phyloP scores from a whole-genome alignment of 2,888 invertebrate genomes.

The Pegoplata infirma region DNA sequence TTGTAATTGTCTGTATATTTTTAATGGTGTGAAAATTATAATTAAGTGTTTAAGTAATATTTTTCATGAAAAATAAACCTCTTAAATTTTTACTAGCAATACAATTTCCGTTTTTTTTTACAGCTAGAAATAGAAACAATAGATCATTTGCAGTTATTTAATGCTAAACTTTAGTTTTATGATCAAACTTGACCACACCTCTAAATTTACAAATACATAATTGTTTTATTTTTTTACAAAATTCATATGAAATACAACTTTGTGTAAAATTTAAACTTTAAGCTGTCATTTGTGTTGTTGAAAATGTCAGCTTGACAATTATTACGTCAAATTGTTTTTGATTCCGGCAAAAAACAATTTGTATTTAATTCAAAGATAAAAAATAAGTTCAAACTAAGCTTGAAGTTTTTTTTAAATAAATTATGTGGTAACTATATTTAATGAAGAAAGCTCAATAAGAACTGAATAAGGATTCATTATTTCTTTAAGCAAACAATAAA shows the following conservation, averaged over 20 bases:
- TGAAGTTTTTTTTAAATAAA: no score
- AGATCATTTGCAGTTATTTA: conserved; percentile 28
- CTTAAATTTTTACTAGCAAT: neutral
- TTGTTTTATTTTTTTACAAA: conserved; percentile 31
- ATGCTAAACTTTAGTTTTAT: conserved; percentile 23
- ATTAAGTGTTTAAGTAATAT: conserved; percentile 51
- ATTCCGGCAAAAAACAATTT: conserved; percentile 58
- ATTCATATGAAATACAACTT: neutral
- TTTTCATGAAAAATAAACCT: conserved; percentile 12
- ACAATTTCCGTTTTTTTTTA: conserved; percentile 15
- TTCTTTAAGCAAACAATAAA: no score
- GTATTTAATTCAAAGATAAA: no score
- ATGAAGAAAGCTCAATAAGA: no score
- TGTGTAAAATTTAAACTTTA: neutral
- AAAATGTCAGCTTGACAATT: conserved; percentile 76
- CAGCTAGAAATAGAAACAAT: conserved; percentile 25
- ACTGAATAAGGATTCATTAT: no score
- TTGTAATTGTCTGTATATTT: conserved; percentile 58
- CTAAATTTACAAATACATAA: conserved; percentile 17
- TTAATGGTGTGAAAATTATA: conserved; percentile 61
- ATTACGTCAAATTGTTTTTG: conserved; percentile 71
- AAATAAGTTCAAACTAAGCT: no score
- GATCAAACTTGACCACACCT: conserved; percentile 46
- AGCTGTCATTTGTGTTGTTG: conserved; percentile 73
- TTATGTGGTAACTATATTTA: no score